A percentile compares a stretch with the other conserved stretches of the same genome.
phyloP scores from a whole-genome alignment of 2,888 invertebrate species.

The Drymonia ruficornis region DNA sequence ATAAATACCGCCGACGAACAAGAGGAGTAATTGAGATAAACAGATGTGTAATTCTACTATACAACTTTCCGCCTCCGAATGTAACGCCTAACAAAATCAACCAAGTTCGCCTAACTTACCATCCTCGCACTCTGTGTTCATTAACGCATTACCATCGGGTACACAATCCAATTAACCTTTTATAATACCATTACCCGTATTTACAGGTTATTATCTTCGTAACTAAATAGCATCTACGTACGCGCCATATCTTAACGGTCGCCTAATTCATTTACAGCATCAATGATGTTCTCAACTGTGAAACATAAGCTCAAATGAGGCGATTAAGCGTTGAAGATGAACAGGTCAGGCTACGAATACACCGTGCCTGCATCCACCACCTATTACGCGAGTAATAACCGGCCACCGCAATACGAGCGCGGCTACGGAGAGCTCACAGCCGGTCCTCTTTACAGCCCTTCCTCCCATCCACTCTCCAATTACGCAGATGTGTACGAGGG shows the following conservation, averaged over 20 bases:
- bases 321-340: slow-evolving; percentile 79
- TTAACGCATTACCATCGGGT: slow-evolving; percentile 19
- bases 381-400: slow-evolving; percentile 74
- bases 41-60: slow-evolving; percentile 69
- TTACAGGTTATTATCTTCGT: slow-evolving; percentile 22
- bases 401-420: slow-evolving; percentile 77
- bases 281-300: slow-evolving; percentile 52
- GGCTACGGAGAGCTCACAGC: slow-evolving; percentile 74
- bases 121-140: slow-evolving; percentile 26
- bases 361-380: slow-evolving; percentile 79
- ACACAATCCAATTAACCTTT: slow-evolving; percentile 24
- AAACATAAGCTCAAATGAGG: slow-evolving; percentile 78
- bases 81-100: slow-evolving; percentile 71
- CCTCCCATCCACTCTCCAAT: slow-evolving; percentile 76
- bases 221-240: slow-evolving; percentile 59
- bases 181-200: slow-evolving; percentile 23
- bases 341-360: slow-evolving; percentile 82
- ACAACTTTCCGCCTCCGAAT: slow-evolving; percentile 67
- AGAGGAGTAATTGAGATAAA: slow-evolving; percentile 78
- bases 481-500: slow-evolving; percentile 82
- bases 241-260: slow-evolving; percentile 26
- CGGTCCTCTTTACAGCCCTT: slow-evolving; percentile 73
- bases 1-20: slow-evolving; percentile 75
- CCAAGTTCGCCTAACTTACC: slow-evolving; percentile 61
- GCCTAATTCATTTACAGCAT: slow-evolving; percentile 43